Conservation (phyloP, 2,888 invertebrate species). For the Noctua pronuba region DNA sequence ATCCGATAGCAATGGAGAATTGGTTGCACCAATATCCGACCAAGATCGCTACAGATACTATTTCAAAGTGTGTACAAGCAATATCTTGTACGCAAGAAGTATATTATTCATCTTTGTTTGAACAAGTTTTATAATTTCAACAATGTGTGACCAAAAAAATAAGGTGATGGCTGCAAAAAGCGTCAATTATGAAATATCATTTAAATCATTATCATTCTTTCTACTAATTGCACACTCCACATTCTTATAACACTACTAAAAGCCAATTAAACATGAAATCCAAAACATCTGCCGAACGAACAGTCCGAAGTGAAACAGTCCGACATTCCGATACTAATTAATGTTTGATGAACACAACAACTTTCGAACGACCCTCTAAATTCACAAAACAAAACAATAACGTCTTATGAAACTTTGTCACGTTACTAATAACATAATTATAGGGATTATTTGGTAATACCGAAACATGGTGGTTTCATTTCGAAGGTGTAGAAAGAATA, state of each 20-base stretch:
- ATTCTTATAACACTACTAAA: conserved; percentile 36
- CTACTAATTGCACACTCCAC: conserved; percentile 10
- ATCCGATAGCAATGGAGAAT: conserved; percentile 5
- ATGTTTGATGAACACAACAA: conserved; percentile 38
- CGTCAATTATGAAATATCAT: not conserved
- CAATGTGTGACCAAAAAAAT: not conserved
- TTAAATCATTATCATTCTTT: conserved; percentile 21
- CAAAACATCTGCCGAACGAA: conserved; percentile 44
- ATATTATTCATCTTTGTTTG: not conserved
- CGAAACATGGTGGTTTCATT: not conserved
- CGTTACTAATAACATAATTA: conserved; percentile 5
- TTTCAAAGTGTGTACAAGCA: not conserved
- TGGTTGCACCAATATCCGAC: conserved; percentile 14
- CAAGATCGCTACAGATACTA: not conserved
- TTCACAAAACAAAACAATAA: conserved; percentile 23
- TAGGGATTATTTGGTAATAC: not conserved
- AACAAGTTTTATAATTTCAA: not conserved
- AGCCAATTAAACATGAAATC: conserved; percentile 32
- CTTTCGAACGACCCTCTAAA: conserved; percentile 27
- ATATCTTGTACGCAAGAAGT: not conserved
- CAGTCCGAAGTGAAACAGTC: conserved; percentile 26
- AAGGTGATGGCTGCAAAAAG: not conserved
- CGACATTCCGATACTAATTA: conserved; percentile 45
- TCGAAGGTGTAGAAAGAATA: not conserved
- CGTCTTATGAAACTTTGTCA: not conserved